Evolutionary conservation across 2,113 vertebrate species (phyloP), one percentile per base, ranked within the genome.

Genomic region (Lepidothrix coronata): DNA sequence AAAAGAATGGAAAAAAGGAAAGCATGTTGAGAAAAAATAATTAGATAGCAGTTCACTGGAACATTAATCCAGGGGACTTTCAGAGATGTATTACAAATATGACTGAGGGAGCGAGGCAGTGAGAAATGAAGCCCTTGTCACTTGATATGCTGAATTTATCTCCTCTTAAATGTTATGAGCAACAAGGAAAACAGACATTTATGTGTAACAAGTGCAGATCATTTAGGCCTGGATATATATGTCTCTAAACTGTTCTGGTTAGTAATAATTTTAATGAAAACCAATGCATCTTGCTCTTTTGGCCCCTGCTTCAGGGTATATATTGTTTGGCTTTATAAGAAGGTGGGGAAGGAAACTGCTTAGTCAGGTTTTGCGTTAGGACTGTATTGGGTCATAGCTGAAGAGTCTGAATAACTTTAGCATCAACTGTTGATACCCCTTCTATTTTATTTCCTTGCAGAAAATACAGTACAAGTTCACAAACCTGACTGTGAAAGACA

Each of bases 401-500:
- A 87, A 55, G 27, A 41, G 25, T 59, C 41, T 57, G 48, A 6
- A 41, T 77, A 11, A 16, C 19, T 81, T 71, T 33, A 85, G 5
- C n/a, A 62, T 63, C 27, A 58, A 70, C 14, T 41, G 22, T 71
- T 88, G 7, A 39, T 72, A 28, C 7, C 8, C 14, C 3, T 79
- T 52, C 7, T 81, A 2, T 81, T 81, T 77, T 81, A 61, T 89
- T 91, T 57, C 59, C 11, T 96, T 79, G 30, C 91, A 98, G 98
- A 91, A 91, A 66, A 93, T 97, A 59, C 98, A 97, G 77, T 93
- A 77, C 72, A 95, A 96, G 68, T 96, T 98, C 73, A 97, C 91
- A 31, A 93, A 97, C 22, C 30, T 87, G 58, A 78, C 57, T 55
- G 66, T 89, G 75, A 95, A 96, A 82, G 93, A 97, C 57, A 96